phyloP scores from a whole-genome alignment of 2,113 vertebrate species.

The Miniopterus natalensis region DNA sequence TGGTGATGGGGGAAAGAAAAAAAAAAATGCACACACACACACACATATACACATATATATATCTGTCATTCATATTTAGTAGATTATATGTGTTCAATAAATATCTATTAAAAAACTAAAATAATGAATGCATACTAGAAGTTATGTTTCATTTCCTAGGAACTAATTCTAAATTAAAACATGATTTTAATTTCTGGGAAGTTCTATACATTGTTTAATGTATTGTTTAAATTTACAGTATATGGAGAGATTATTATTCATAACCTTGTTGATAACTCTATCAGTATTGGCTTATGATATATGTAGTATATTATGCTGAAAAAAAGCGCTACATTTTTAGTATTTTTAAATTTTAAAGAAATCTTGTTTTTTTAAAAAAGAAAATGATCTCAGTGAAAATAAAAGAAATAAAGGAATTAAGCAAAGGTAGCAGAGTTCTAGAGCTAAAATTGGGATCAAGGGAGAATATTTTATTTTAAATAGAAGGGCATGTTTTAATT shows the following conservation, averaged over 20 bases:
- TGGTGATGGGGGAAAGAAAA: too few relatives aligned
- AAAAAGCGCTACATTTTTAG: constrained; percentile 16
- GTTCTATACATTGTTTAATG: constrained; percentile 12
- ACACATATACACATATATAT: too few relatives aligned
- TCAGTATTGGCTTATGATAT: not conserved
- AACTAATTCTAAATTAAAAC: constrained; percentile 76
- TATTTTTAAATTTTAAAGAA: constrained; percentile 9
- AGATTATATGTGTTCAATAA: too few relatives aligned
- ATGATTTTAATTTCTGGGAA: constrained; percentile 71
- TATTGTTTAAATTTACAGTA: constrained; percentile 11
- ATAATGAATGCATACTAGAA: constrained; percentile 62
- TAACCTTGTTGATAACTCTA: not conserved
- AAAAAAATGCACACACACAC: too few relatives aligned
- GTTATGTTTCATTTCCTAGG: constrained; percentile 69
- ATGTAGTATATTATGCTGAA: not conserved
- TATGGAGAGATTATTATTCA: constrained; percentile 7
- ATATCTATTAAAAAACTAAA: too few relatives aligned
- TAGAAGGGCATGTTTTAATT: not conserved
- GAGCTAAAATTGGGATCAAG: not conserved
- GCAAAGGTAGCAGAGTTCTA: not conserved
- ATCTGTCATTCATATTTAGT: too few relatives aligned
- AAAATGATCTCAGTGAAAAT: not conserved
- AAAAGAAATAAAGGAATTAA: not conserved
- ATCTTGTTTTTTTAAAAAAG: not conserved
- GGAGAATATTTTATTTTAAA: not conserved